Evolutionary conservation across 2,888 invertebrate species (phyloP).

Genomic region (Hirtodrosophila alboralis): DNA sequence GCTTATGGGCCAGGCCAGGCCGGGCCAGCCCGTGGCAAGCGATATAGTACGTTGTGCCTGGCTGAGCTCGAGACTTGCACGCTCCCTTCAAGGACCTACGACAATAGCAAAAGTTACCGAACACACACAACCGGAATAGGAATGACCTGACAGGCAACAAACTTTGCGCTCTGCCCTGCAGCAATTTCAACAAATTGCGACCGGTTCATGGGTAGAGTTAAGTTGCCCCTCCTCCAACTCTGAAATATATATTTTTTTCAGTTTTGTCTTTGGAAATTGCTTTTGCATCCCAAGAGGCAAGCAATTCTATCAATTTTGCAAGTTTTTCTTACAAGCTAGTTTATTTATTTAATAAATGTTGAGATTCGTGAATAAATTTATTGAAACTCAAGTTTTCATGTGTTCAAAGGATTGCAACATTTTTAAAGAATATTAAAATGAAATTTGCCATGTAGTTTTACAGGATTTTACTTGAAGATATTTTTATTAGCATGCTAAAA

Average conservation of each 20-base stretch:
- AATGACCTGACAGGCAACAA: constrained; percentile 59
- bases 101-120: constrained; percentile 67
- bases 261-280: constrained; percentile 38
- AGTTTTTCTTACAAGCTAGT: constrained; percentile 15
- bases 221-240: constrained; percentile 13
- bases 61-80: constrained; percentile 38
- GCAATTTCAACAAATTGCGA: constrained; percentile 46
- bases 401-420: too few species aligned
- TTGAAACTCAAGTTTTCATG: too few species aligned
- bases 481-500: too few species aligned
- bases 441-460: too few species aligned
- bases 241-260: constrained; percentile 12
- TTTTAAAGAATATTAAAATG: too few species aligned
- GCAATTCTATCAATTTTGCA: constrained; percentile 23
- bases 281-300: constrained; percentile 39
- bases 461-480: too few species aligned
- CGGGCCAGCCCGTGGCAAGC: constrained; percentile 41
- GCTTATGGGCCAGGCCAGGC: constrained; percentile 8
- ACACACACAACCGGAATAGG: constrained; percentile 43
- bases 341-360: neutral
- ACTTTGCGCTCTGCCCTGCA: constrained; percentile 18
- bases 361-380: too few species aligned
- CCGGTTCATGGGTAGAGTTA: constrained; percentile 14
- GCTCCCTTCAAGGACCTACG: constrained; percentile 70
- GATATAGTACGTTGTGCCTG: constrained; percentile 46